Conservation (phyloP, 1,140 invertebrate species). For the Portunus trituberculatus region DNA sequence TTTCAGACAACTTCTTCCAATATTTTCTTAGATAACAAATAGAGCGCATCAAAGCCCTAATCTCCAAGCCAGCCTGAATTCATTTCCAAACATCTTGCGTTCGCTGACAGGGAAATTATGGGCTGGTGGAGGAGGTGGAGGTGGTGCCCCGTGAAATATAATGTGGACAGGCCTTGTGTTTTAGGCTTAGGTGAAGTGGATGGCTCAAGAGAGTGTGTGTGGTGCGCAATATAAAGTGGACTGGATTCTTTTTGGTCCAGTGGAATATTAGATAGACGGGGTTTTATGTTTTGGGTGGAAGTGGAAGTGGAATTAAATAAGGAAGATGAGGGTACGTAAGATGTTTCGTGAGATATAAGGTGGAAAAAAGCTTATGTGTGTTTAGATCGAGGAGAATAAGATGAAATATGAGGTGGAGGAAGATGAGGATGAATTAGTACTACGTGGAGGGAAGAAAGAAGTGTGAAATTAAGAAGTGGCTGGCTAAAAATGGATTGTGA, state of each 20-base stretch:
- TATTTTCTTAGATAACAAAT: constrained; percentile 75
- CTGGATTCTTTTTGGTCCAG: no score
- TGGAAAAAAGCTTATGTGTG: no score
- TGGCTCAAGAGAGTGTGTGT: neutral
- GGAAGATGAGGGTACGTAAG: no score
- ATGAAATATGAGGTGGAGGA: no score
- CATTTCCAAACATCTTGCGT: constrained; percentile 74
- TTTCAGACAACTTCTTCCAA: constrained; percentile 72
- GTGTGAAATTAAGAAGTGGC: no score
- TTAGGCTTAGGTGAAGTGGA: neutral
- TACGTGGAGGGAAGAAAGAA: no score
- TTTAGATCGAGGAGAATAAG: neutral
- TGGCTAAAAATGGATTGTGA: no score
- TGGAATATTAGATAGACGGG: neutral
- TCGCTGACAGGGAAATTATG: constrained; percentile 61
- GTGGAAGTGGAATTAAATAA: neutral
- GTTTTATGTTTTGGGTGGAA: neutral
- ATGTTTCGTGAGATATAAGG: no score
- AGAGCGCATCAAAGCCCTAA: constrained; percentile 73
- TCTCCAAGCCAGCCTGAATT: constrained; percentile 71
- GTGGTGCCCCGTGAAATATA: neutral
- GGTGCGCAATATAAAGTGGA: neutral
- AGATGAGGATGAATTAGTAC: no score
- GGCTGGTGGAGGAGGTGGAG: neutral
- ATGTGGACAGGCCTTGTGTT: neutral